Evolutionary conservation across 2,113 vertebrate species (phyloP), one percentile per base, ranked within the genome.

Genomic region (Gymnarchus niloticus): DNA sequence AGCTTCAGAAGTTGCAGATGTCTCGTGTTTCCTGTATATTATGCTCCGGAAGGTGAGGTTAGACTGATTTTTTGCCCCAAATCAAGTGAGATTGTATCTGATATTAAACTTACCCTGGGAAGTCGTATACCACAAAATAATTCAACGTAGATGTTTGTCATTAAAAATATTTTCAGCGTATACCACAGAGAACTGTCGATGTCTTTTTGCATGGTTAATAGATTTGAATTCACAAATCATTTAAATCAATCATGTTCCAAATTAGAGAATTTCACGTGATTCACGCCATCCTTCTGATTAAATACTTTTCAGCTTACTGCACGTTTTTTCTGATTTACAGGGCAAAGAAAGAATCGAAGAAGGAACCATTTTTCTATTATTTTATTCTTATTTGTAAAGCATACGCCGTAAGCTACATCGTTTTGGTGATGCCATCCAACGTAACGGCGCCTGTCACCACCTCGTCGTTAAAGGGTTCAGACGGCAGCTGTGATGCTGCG

Each of bases 341-440:
- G 86, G 59, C 56, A 83, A 87, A 81, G 85, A 51, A 84, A 78
- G 77, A 28, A 65, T 28, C 56, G 86, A 69, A 59, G 51, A 46
- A 73, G 61, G 83, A 88, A 54, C 69, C 76, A 65, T 92, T 91
- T 85, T 33, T 86, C 88, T 86, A 65, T 88, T 37, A 81, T 85
- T 48, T 82, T 81, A 81, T 85, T 85, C 54, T 56, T 85, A 73
- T 87, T 87, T 85, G 86, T 83, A 25, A 83, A 17, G 28, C 49
- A 57, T 61, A 25, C 77, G 61, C 56, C 57, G 77, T 88, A 87
- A 65, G 65, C 84, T 86, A 37, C 48, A 87, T 87, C 83, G 61
- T 86, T 83, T 90, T 87, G 88, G 92, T 83, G 61, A 97, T 97
- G 96, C 96, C 95, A 89, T 96, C 96, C 95, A 96, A 95, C 90